A percentile compares a stretch with the other conserved stretches of the same genome.
Conservation (phyloP, 1,140 invertebrate genomes). For the Lasioglossum baleicum region DNA sequence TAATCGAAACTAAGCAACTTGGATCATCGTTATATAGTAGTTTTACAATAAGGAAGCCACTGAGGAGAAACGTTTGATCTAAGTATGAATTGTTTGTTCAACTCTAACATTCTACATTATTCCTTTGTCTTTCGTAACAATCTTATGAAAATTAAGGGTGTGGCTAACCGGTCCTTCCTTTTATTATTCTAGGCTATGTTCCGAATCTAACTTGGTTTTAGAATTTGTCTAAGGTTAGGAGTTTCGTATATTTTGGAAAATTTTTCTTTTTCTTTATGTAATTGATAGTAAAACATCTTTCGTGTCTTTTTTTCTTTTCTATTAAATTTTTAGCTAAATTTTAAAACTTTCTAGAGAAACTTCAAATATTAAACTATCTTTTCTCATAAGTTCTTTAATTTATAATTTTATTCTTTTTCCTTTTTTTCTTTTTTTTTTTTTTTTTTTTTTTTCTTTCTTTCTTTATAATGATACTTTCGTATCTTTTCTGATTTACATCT, state of each 20-base stretch:
- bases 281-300: neutral
- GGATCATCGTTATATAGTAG: slow-evolving; percentile 37
- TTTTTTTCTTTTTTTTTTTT: no score
- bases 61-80: slow-evolving; percentile 46
- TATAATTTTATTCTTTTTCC: no score
- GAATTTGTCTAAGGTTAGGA: slow-evolving; percentile 45
- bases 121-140: slow-evolving; percentile 9
- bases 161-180: slow-evolving; percentile 50
- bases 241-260: slow-evolving; percentile 17
- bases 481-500: no score
- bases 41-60: slow-evolving; percentile 44
- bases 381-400: no score
- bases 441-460: no score
- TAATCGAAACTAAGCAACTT: slow-evolving; percentile 23
- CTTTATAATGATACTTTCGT: no score
- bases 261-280: neutral
- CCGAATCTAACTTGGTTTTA: slow-evolving; percentile 11
- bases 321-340: no score
- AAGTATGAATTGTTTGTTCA: slow-evolving; percentile 53
- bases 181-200: slow-evolving; percentile 51
- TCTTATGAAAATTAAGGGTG: slow-evolving; percentile 50
- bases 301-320: no score
- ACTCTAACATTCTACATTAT: neutral
- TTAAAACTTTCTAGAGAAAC: no score
- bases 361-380: no score